Evolutionary conservation across 2,797 vertebrate species (phyloP), one percentile per base, ranked within the genome.

Genomic region (Threskiornis aethiopicus): DNA sequence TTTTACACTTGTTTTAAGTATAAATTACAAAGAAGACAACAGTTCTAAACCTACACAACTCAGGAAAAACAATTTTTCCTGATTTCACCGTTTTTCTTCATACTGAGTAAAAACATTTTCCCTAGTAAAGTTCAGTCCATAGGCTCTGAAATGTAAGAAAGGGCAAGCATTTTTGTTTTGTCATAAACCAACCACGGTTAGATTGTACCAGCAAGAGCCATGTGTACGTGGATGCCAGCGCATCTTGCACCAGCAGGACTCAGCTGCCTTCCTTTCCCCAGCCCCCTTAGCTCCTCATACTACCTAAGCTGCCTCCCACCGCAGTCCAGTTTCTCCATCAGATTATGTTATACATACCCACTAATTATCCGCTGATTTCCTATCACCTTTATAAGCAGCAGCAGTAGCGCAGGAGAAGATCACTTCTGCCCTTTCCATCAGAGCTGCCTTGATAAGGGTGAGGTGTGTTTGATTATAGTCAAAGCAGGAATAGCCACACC

Each of bases 191-290:
- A 12, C 4, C n/a, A 58, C 0, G 2, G 16, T 21, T 58, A 33
- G 16, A 58, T 37, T 26, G 16, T 25, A 51, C 28, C n/a, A 47
- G 42, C 0, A 0, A 58, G 17, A 77, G 6, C 11, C 20, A 2
- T 1, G 12, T 2, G 1, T 24, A 10, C 1, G 0, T 16, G 13
- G 4, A 44, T 44, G 21, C 6, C 28, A 78, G 44, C 0, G 1
- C n/a, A 65, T 14, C 11, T 42, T 76, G 19, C 35, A 51, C 15
- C 42, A 66, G 8, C 1, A 2, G 24, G 15, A 83, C 20, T 57
- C 9, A 0, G 5, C 58, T 62, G n/a, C 10, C 31, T 61, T 78
- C 11, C 2, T 73, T 37, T 57, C 39, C 17, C 49, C 3, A 6
- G 26, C 26, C 58, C 41, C 39, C 42, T 57, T n/a, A 67, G 39